Evolutionary conservation across 2,113 vertebrate species (phyloP).

Genomic region (Heterocephalus glaber): DNA sequence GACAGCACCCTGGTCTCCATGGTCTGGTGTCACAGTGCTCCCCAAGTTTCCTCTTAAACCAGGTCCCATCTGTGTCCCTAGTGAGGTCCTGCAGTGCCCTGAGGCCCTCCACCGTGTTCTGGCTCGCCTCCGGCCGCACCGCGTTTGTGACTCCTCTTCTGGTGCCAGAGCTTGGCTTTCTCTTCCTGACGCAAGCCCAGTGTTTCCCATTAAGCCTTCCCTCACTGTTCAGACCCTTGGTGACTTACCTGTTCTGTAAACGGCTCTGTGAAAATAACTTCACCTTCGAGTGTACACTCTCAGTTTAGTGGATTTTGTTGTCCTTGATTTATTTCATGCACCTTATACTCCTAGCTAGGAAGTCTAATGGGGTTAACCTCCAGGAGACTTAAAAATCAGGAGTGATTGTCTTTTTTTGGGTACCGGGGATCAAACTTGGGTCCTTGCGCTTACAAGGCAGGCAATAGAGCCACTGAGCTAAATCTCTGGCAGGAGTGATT

Average conservation of each 20-base stretch:
- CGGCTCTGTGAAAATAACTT: slow-evolving; percentile 7
- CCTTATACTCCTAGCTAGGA: neutral
- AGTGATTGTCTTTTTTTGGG: neutral
- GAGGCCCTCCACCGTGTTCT: neutral
- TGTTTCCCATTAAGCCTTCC: neutral
- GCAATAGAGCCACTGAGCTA: too few relatives aligned
- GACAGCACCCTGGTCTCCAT: neutral
- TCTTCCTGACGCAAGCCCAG: neutral
- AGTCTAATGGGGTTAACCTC: neutral
- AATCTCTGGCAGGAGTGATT: too few relatives aligned
- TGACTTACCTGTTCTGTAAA: neutral
- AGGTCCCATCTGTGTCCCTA: neutral
- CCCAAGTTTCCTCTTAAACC: neutral
- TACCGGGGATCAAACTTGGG: too few relatives aligned
- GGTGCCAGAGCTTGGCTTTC: neutral
- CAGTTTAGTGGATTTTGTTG: neutral
- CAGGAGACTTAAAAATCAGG: neutral
- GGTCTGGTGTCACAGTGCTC: neutral
- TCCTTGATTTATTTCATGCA: slow-evolving; percentile 5
- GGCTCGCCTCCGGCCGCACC: neutral
- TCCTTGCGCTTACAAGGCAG: too few relatives aligned
- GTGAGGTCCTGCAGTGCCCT: neutral
- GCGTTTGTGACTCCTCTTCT: neutral
- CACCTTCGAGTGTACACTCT: neutral
- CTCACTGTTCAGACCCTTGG: neutral